Conservation (phyloP, 2,888 invertebrate species). For the Anaspis maculata region DNA sequence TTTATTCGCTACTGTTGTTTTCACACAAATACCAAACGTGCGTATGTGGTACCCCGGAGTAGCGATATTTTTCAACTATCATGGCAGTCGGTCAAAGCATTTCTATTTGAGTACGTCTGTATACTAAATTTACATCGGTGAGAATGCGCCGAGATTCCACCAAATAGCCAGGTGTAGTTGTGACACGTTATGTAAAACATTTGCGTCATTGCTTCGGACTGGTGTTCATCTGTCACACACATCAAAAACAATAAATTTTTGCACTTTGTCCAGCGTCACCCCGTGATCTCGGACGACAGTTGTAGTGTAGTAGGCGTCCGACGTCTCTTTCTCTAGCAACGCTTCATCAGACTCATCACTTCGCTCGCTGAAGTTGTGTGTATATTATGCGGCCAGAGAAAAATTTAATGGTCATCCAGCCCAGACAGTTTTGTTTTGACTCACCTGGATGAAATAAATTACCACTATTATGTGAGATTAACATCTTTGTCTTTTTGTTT, state of each 20-base stretch:
- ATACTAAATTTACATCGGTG: conserved; percentile 23
- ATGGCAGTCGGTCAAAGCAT: conserved; percentile 26
- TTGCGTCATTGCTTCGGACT: conserved; percentile 26
- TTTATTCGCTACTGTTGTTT: conserved; percentile 30
- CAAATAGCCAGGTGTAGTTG: conserved; percentile 27
- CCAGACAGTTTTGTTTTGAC: conserved; percentile 18
- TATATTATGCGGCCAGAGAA: too few species aligned
- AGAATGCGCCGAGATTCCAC: conserved; percentile 25
- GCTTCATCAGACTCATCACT: conserved; percentile 1
- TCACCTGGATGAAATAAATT: conserved; percentile 25
- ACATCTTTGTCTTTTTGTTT: conserved; percentile 19
- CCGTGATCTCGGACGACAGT: conserved; percentile 13
- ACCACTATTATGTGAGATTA: conserved; percentile 24
- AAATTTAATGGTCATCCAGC: conserved; percentile 12
- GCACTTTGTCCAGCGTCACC: conserved; percentile 9
- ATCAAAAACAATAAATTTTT: conserved; percentile 24
- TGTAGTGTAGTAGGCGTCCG: conserved; percentile 20
- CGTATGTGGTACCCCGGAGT: conserved; percentile 31
- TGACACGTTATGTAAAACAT: conserved; percentile 32
- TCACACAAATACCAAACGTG: conserved; percentile 16
- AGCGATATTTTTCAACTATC: too few species aligned
- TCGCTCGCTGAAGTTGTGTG: too few species aligned
- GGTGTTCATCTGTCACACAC: conserved; percentile 23
- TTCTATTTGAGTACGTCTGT: conserved; percentile 24
- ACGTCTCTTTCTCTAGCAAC: conserved; percentile 5